Base-by-base conservation (phyloP, 2,888 invertebrate genomes). In the Capitulum mitella region DNA sequence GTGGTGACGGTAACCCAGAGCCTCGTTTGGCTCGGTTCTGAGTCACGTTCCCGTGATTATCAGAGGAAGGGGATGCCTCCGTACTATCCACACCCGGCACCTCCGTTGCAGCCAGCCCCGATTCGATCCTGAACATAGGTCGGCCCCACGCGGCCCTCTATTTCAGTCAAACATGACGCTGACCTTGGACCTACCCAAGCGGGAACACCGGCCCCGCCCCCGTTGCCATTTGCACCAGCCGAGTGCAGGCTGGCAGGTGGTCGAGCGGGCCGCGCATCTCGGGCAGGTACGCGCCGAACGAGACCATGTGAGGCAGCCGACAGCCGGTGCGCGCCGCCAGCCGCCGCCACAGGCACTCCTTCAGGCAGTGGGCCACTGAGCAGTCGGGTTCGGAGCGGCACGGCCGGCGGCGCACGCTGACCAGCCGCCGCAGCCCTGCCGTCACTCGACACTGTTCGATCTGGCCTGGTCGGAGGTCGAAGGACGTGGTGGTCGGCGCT, bases 291-390 rank as follows among this genome's bases (percentile, higher is more conserved):
- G 29, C 58, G n/a, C 58, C 58, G 58, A 29, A n/a, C 8, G n/a
- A n/a, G 3, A 29, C 58, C 58, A 58, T 58, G 58, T 58, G 58
- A n/a, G 58, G 58, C 10, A 58, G 58, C 58, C 58, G 58, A 29
- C 58, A 58, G 58, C n/a, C n/a, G 29, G 29, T 58, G n/a, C 6
- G 10, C 2, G 58, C 58, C 58, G 58, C 29, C 58, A 58, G 58
- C n/a, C 58, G 58, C n/a, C 29, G 58, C 58, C 58, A 58, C 58
- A 58, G 58, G 29, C 58, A 58, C 58, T 58, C 29, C 58, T 58
- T 58, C 29, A 58, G 58, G n/a, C 58, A 58, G n/a, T 58, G 58
- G 2, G 29, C 29, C n/a, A 6, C 58, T 3, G 58, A 58, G 58
- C 29, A 58, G 58, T n/a, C n/a, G 29, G 58, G 29, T 29, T 58